These are phyloP conservation scores for Spinus olivaceus DNA, from an alignment of 2,797 vertebrate species.

Conservation along the genomic window DNA sequence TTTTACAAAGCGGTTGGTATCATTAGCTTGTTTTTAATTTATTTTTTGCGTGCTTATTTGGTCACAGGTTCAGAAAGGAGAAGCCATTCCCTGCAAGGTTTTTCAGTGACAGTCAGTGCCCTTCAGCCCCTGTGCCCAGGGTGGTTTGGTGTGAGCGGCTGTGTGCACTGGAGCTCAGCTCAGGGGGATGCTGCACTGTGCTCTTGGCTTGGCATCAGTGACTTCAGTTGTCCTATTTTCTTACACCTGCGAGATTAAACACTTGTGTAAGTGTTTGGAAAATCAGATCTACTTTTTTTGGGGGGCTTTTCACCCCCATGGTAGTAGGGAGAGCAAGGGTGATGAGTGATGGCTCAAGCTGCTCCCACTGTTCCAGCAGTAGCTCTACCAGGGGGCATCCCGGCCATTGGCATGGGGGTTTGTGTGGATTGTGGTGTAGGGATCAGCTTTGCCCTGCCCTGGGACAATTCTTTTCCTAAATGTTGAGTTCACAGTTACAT, in stretches of 20 bases:
- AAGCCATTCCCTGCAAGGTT: neutral
- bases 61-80: neutral
- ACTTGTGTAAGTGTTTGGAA: neutral
- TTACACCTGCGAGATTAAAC: neutral
- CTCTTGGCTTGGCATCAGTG: neutral
- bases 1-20: neutral
- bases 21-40: neutral
- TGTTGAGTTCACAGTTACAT: neutral
- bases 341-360: fast-evolving
- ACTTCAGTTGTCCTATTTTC: neutral
- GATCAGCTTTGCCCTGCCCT: neutral
- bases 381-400: neutral
- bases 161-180: neutral
- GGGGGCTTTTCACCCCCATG: neutral
- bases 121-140: neutral
- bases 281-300: neutral
- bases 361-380: neutral
- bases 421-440: neutral
- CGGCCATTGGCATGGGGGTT: fast-evolving
- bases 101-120: neutral
- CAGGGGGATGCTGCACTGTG: neutral
- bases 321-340: neutral
- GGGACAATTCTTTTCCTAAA: neutral
- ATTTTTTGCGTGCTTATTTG: neutral
- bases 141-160: neutral